A percentile compares a stretch with the other conserved stretches of the same genome.
Conservation (phyloP, 2,113 vertebrate species). For the Carettochelys insculpta region DNA sequence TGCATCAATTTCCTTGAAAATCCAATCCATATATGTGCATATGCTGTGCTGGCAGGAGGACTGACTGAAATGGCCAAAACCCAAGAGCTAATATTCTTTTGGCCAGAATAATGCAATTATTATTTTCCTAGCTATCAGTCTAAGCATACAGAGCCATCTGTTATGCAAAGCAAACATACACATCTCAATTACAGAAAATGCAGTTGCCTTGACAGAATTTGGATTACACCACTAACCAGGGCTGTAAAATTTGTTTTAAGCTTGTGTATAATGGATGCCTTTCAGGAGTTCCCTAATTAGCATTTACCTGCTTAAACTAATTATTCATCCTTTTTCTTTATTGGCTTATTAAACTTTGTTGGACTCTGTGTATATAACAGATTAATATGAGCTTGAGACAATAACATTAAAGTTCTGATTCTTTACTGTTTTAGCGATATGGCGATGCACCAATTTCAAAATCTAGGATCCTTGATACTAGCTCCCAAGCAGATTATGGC, state of each 20-base stretch:
- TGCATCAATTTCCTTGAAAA: constrained; percentile 95
- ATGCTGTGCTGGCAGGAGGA: constrained; percentile 92
- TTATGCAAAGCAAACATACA: constrained; percentile 93
- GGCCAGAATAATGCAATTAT: constrained; percentile 97
- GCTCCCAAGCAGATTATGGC: constrained; percentile 67
- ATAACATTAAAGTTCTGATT: constrained; percentile 60
- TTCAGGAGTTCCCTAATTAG: constrained; percentile 85
- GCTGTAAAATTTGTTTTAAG: constrained; percentile 85
- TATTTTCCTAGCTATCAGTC: constrained; percentile 99
- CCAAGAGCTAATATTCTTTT: constrained; percentile 99
- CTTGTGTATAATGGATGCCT: constrained; percentile 82
- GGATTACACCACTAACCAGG: constrained; percentile 84
- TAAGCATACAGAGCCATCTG: constrained; percentile 98
- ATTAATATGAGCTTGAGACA: constrained; percentile 68
- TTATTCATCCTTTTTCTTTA: constrained; percentile 80
- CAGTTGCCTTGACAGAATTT: constrained; percentile 92
- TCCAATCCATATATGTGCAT: constrained; percentile 92
- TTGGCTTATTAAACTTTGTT: constrained; percentile 78
- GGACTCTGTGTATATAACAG: constrained; percentile 69
- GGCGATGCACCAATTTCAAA: constrained; percentile 34
- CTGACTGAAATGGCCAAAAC: constrained; percentile 89
- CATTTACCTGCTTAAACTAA: constrained; percentile 87
- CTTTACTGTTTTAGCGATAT: constrained; percentile 45
- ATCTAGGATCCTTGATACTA: constrained; percentile 46
- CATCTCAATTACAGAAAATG: constrained; percentile 98